phyloP scores from a whole-genome alignment of 2,113 vertebrate species.

The Myrmecophaga tridactyla region DNA sequence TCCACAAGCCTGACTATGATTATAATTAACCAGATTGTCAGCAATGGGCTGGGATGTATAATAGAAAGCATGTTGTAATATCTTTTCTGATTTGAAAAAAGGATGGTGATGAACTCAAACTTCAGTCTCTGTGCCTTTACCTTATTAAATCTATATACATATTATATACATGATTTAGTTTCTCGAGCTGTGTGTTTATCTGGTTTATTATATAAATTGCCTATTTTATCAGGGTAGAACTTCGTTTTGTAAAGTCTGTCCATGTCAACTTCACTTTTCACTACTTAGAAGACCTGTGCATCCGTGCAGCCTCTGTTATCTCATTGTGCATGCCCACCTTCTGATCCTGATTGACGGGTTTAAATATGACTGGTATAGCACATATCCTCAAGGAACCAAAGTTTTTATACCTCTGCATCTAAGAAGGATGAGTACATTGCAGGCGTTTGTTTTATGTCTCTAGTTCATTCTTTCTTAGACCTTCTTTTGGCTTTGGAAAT shows the following conservation, averaged over 20 bases:
- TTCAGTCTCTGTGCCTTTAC: background rate
- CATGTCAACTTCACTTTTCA: background rate
- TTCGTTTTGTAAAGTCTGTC: background rate
- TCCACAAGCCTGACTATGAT: background rate
- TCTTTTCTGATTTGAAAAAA: background rate
- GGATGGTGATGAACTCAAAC: background rate
- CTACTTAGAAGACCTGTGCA: background rate
- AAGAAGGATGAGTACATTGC: background rate
- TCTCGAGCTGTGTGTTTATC: background rate
- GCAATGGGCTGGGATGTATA: background rate
- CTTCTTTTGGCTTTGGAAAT: background rate
- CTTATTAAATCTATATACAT: background rate
- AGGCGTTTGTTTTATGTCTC: background rate
- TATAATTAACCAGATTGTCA: background rate
- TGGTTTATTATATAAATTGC: background rate
- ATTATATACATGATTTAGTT: background rate
- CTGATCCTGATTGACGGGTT: background rate
- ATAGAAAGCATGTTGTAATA: background rate
- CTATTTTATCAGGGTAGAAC: background rate
- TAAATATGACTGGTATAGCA: rapidly evolving
- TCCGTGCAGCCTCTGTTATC: background rate
- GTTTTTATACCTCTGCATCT: background rate
- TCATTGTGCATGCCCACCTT: background rate
- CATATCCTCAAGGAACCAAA: background rate
- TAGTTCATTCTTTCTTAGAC: background rate